These are phyloP conservation scores for Olivierus martensii DNA, from an alignment of 1,140 invertebrate species.

Conservation along the genomic window DNA sequence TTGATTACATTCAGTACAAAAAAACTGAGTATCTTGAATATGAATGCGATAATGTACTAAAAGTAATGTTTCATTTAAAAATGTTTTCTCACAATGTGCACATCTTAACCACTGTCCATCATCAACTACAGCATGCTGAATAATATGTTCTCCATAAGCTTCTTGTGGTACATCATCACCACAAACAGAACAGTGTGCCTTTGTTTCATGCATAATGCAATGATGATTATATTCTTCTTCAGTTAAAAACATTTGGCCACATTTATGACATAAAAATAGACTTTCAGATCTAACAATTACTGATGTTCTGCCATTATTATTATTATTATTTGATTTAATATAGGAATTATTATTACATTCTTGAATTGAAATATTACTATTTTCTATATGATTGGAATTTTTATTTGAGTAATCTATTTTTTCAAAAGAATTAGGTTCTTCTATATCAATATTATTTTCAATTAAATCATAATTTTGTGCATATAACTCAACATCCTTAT, in stretches of 20 bases:
- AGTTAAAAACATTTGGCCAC: constrained; percentile 47
- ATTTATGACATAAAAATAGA: constrained; percentile 41
- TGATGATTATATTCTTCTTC: constrained; percentile 39
- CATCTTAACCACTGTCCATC: not conserved
- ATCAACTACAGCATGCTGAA: constrained; percentile 1
- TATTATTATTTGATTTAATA: not conserved
- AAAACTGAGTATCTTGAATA: not conserved
- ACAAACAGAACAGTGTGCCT: constrained; percentile 4
- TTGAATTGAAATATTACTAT: not conserved
- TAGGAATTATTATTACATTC: not conserved
- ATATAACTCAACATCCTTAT: no score
- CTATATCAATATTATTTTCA: no score
- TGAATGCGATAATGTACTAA: constrained; percentile 7
- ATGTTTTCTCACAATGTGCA: not conserved
- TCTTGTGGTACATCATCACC: constrained; percentile 1
- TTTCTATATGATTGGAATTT: no score
- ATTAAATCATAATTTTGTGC: no score
- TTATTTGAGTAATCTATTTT: no score
- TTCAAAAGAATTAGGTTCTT: no score
- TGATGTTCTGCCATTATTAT: not conserved
- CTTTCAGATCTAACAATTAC: constrained; percentile 51
- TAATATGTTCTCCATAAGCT: constrained; percentile 1
- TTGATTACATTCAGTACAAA: constrained; percentile 5
- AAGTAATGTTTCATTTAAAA: not conserved
- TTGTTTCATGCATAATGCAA: not conserved